phyloP scores from a whole-genome alignment of 2,113 vertebrate genomes.

The Cololabis saira region DNA sequence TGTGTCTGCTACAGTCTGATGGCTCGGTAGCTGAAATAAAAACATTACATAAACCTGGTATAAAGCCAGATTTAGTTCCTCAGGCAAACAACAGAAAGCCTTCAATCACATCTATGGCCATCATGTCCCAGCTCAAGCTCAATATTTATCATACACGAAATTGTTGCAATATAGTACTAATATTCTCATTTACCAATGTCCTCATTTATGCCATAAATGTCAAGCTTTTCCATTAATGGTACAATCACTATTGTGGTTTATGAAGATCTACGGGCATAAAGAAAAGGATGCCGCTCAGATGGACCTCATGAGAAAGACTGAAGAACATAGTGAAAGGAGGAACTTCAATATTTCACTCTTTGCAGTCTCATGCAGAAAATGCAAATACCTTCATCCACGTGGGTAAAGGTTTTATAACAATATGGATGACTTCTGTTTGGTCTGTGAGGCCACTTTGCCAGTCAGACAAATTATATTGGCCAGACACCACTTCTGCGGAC shows the following conservation, averaged over 20 bases:
- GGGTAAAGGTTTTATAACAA: slow-evolving; percentile 2
- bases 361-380: neutral
- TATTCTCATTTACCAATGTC: too few relatives aligned
- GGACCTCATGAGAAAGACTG: too few relatives aligned
- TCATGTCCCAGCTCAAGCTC: neutral
- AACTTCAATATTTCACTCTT: neutral
- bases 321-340: neutral
- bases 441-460: neutral
- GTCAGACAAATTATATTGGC: neutral
- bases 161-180: neutral
- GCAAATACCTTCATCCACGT: too few relatives aligned
- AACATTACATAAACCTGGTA: neutral
- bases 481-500: neutral
- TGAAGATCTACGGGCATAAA: too few relatives aligned
- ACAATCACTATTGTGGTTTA: too few relatives aligned
- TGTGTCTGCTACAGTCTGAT: too few relatives aligned
- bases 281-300: too few relatives aligned
- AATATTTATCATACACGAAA: slow-evolving; percentile 4
- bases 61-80: slow-evolving; percentile 4
- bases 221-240: too few relatives aligned
- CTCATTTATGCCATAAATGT: too few relatives aligned
- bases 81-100: slow-evolving; percentile 15
- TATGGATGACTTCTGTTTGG: slow-evolving; percentile 11
- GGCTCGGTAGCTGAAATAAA: too few relatives aligned
- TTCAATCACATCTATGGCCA: neutral